phyloP scores from a whole-genome alignment of 2,888 invertebrate genomes.

The Drosophila silvestris region DNA sequence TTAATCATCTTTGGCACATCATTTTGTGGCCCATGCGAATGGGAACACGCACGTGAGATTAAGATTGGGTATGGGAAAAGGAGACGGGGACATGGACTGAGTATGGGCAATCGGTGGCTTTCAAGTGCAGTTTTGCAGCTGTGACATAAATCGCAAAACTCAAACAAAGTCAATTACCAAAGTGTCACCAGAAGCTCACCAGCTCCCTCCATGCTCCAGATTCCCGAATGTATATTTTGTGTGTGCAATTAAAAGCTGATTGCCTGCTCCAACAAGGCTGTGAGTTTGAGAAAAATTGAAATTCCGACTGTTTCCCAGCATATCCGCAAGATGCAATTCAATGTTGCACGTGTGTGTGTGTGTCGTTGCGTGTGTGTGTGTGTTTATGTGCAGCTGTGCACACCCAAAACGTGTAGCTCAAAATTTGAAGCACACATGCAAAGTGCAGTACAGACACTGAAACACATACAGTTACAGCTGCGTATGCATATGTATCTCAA shows the following conservation, averaged over 20 bases:
- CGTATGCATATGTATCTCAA: constrained; percentile 46
- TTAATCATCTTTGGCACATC: constrained; percentile 70
- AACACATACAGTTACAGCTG: constrained; percentile 24
- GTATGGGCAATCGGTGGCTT: constrained; percentile 26
- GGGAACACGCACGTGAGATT: constrained; percentile 11
- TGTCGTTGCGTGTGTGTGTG: constrained; percentile 22
- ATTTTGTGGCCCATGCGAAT: constrained; percentile 41
- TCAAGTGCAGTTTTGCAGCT: constrained; percentile 28
- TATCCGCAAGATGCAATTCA: constrained; percentile 59
- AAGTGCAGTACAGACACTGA: constrained; percentile 1
- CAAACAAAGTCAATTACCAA: constrained; percentile 66
- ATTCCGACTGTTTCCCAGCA: constrained; percentile 55
- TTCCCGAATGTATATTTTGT: constrained; percentile 3
- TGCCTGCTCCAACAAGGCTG: constrained; percentile 62
- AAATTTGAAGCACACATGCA: constrained; percentile 62
- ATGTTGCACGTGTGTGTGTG: constrained; percentile 30
- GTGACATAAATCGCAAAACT: constrained; percentile 47
- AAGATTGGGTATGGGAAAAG: background rate
- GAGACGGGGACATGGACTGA: background rate
- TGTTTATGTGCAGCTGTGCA: constrained; percentile 56
- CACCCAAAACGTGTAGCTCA: constrained; percentile 79
- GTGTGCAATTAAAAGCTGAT: constrained; percentile 84
- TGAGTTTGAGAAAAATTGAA: constrained; percentile 68
- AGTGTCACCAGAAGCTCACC: constrained; percentile 50
- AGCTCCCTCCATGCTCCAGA: constrained; percentile 42